These are phyloP conservation scores for Dynastes tityus DNA, from an alignment of 2,888 invertebrate genomes.

Conservation along the genomic window DNA sequence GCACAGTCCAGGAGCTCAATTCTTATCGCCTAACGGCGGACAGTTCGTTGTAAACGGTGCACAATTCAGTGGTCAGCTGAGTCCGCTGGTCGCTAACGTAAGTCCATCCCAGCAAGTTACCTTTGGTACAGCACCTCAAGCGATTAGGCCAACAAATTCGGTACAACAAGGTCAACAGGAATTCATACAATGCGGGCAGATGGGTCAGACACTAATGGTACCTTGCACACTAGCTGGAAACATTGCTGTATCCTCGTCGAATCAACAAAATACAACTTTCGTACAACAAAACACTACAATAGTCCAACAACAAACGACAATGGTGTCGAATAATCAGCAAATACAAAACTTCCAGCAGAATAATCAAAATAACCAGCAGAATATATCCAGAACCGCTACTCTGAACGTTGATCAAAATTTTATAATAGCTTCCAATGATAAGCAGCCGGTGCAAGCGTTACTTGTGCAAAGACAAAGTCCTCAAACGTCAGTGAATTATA, in stretches of 20 bases:
- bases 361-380: conserved; percentile 60
- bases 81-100: conserved; percentile 83
- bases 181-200: conserved; percentile 80
- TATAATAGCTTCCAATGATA: conserved; percentile 69
- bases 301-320: conserved; percentile 86
- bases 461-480: conserved; percentile 63
- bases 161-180: conserved; percentile 77
- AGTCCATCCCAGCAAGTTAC: conserved; percentile 81
- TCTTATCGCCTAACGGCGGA: conserved; percentile 81
- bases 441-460: conserved; percentile 64
- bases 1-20: conserved; percentile 80
- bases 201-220: conserved; percentile 82
- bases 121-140: conserved; percentile 74
- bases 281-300: conserved; percentile 91
- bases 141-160: conserved; percentile 68
- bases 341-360: conserved; percentile 69
- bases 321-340: conserved; percentile 80
- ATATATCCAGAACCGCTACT: conserved; percentile 65
- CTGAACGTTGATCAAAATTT: conserved; percentile 77
- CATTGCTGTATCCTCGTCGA: conserved; percentile 74
- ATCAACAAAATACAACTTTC: conserved; percentile 80
- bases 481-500: conserved; percentile 62
- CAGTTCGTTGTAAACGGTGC: conserved; percentile 85
- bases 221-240: conserved; percentile 77
- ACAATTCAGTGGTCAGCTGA: conserved; percentile 83